Evolutionary conservation across 2,888 invertebrate genomes (phyloP).

Genomic region (Carcina quercana): DNA sequence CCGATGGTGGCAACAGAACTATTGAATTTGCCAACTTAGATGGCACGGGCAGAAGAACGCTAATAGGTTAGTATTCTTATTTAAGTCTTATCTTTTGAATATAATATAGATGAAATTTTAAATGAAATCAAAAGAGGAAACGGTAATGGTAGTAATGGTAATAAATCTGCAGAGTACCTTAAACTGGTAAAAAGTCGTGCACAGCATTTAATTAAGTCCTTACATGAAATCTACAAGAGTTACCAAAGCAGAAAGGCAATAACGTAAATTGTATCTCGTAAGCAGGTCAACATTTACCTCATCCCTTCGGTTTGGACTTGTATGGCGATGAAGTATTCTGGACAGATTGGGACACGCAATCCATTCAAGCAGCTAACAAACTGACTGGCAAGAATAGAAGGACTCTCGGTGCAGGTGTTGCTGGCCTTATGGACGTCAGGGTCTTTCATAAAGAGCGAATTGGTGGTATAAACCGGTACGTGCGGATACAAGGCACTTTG

Average conservation of each 20-base stretch:
- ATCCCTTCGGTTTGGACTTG: slow-evolving; percentile 88
- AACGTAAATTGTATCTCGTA: no score
- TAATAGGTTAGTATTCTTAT: slow-evolving; percentile 71
- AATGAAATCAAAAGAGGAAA: no score
- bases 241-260: no score
- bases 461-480: slow-evolving; percentile 45
- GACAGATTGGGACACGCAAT: slow-evolving; percentile 89
- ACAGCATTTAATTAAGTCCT: no score
- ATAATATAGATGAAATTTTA: no score
- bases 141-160: no score
- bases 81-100: no score
- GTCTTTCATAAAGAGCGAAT: slow-evolving; percentile 85
- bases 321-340: slow-evolving; percentile 86
- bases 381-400: slow-evolving; percentile 79
- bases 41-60: slow-evolving; percentile 79
- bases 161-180: no score
- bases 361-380: slow-evolving; percentile 86
- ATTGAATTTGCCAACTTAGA: slow-evolving; percentile 88
- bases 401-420: slow-evolving; percentile 80
- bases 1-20: slow-evolving; percentile 86
- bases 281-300: slow-evolving; percentile 65
- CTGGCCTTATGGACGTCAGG: slow-evolving; percentile 86
- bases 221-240: no score
- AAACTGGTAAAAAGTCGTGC: no score
- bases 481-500: neutral